Evolutionary conservation across 1,140 invertebrate species (phyloP).

Genomic region (Saccostrea cuccullata): DNA sequence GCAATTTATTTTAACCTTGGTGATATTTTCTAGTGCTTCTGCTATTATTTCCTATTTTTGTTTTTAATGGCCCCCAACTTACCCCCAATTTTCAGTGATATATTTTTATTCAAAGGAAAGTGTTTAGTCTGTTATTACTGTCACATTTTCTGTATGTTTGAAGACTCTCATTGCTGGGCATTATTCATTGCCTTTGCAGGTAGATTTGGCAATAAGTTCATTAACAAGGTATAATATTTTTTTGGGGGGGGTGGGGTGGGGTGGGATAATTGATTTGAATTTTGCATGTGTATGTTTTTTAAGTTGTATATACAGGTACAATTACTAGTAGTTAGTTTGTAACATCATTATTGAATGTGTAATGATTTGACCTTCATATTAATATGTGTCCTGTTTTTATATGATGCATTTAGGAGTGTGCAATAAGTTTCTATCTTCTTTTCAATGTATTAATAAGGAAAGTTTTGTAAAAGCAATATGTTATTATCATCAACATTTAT

Average conservation of each 20-base stretch:
- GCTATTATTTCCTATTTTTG: not conserved
- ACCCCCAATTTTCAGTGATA: not conserved
- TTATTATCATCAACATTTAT: too few relatives aligned
- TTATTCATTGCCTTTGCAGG: not conserved
- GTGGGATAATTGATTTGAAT: too few relatives aligned
- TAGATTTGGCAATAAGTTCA: too few relatives aligned
- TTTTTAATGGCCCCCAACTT: not conserved
- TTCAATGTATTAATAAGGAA: not conserved
- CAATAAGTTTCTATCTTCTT: slow-evolving; percentile 3
- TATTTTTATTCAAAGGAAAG: not conserved
- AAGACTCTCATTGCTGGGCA: not conserved
- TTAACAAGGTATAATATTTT: too few relatives aligned
- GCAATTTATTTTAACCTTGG: slow-evolving; percentile 1
- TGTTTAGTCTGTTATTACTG: not conserved
- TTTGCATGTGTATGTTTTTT: too few relatives aligned
- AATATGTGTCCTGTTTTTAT: not conserved
- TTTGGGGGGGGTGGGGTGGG: too few relatives aligned
- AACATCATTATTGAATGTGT: not conserved
- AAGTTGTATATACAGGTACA: too few relatives aligned
- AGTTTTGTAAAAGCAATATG: too few relatives aligned
- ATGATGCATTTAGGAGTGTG: slow-evolving; percentile 13
- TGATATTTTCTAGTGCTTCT: slow-evolving; percentile 14
- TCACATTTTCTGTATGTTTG: not conserved
- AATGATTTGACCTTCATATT: not conserved
- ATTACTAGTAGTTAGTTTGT: not conserved